Evolutionary conservation across 2,113 vertebrate genomes (phyloP).

Genomic region (Carollia perspicillata): DNA sequence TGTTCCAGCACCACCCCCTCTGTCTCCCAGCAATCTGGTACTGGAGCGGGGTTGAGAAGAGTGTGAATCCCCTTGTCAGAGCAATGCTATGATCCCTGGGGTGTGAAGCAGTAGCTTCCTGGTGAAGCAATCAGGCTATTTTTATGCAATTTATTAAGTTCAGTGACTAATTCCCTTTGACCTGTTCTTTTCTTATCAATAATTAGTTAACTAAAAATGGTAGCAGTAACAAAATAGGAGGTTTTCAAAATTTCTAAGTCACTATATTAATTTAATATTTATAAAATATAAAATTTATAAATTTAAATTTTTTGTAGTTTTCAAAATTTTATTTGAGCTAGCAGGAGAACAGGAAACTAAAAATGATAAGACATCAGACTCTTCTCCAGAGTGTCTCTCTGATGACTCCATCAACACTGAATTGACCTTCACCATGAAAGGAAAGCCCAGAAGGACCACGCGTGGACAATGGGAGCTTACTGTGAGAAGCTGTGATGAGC

Average conservation of each 20-base stretch:
- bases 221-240: neutral
- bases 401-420: neutral
- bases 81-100: too few species aligned
- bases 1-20: too few species aligned
- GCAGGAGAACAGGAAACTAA: neutral
- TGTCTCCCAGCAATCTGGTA: too few species aligned
- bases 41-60: too few species aligned
- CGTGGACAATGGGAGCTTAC: neutral
- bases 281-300: neutral
- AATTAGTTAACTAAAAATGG: too few species aligned
- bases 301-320: neutral
- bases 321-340: neutral
- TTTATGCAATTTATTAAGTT: too few species aligned
- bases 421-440: neutral
- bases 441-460: neutral
- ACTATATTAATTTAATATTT: neutral
- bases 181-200: too few species aligned
- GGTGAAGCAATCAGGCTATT: too few species aligned
- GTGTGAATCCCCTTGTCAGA: too few species aligned
- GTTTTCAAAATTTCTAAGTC: neutral
- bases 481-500: neutral
- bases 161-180: too few species aligned
- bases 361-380: neutral
- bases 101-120: too few species aligned
- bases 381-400: neutral